Conservation (phyloP, 64 coral and sea anemone genomes). For the Stichodactyla helianthus region DNA sequence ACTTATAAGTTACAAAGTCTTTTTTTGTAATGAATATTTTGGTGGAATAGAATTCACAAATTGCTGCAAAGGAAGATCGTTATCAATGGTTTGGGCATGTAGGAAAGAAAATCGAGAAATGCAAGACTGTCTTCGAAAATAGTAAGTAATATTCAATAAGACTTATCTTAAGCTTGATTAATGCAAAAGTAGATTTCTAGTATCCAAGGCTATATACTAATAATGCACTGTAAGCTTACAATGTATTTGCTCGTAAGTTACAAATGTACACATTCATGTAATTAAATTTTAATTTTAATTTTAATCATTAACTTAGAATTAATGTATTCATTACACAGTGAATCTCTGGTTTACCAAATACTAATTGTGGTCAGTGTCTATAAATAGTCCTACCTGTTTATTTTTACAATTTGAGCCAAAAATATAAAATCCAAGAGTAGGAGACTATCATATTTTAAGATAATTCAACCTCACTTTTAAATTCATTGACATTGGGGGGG, state of each 20-base stretch:
- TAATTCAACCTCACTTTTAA: too few relatives aligned
- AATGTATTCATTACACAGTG: neutral
- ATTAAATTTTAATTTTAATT: neutral
- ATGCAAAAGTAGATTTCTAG: too few relatives aligned
- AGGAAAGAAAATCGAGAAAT: slow-evolving; percentile 84
- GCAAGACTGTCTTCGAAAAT: slow-evolving; percentile 77
- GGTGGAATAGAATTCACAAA: slow-evolving; percentile 62
- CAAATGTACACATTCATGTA: too few relatives aligned
- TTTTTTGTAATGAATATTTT: neutral
- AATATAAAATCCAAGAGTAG: too few relatives aligned
- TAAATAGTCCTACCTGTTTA: neutral
- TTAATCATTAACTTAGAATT: neutral
- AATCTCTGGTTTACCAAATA: neutral
- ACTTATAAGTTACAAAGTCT: neutral
- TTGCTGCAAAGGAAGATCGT: slow-evolving; percentile 77
- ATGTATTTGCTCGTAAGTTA: too few relatives aligned
- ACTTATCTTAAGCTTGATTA: too few relatives aligned
- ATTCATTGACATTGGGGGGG: too few relatives aligned
- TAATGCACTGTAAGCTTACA: too few relatives aligned
- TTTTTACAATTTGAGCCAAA: neutral
- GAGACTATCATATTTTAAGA: too few relatives aligned
- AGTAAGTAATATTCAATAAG: too few relatives aligned
- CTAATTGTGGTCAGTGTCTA: neutral
- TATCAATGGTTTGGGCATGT: slow-evolving; percentile 76
- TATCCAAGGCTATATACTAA: too few relatives aligned